Evolutionary conservation across 2,888 invertebrate genomes (phyloP).

Genomic region (Geotrupes spiniger): DNA sequence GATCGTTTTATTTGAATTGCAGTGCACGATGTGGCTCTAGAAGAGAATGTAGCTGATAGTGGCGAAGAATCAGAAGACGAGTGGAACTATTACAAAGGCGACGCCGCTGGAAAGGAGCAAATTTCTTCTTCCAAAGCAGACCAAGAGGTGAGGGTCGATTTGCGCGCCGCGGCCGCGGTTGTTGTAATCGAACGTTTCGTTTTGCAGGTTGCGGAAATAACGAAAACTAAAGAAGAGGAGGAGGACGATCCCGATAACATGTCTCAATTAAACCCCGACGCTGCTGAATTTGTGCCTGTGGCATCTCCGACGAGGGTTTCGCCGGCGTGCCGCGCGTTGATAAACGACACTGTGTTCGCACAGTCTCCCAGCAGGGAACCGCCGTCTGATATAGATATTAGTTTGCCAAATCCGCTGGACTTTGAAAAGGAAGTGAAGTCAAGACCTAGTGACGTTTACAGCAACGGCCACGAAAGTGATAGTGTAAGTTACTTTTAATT

Average conservation of each 20-base stretch:
- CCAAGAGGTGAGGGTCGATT: conserved; percentile 32
- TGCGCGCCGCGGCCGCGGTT: no score
- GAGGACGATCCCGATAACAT: conserved; percentile 54
- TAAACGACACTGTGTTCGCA: conserved; percentile 54
- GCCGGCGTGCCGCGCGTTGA: conserved; percentile 42
- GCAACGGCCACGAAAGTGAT: conserved; percentile 55
- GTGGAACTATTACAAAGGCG: conserved; percentile 80
- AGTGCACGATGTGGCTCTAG: conserved; percentile 54
- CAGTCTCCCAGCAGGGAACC: conserved; percentile 72
- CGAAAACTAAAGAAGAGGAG: conserved; percentile 17
- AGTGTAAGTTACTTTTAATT: conserved; percentile 44
- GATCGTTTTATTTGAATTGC: conserved; percentile 35
- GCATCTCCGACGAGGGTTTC: conserved; percentile 57
- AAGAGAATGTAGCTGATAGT: conserved; percentile 74
- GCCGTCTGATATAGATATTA: conserved; percentile 62
- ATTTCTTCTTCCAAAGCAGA: conserved; percentile 48
- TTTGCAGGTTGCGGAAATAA: conserved; percentile 39
- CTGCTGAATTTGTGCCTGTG: conserved; percentile 78
- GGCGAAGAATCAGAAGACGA: conserved; percentile 82
- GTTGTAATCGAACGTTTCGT: no score
- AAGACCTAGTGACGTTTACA: conserved; percentile 62
- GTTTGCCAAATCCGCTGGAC: conserved; percentile 58
- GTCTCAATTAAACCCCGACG: conserved; percentile 80
- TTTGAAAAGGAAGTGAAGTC: conserved; percentile 63
- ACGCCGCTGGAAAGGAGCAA: conserved; percentile 62